Evolutionary conservation across 1,140 invertebrate species (phyloP), one percentile per base, ranked within the genome.

Genomic region (Drosophila mayri): DNA sequence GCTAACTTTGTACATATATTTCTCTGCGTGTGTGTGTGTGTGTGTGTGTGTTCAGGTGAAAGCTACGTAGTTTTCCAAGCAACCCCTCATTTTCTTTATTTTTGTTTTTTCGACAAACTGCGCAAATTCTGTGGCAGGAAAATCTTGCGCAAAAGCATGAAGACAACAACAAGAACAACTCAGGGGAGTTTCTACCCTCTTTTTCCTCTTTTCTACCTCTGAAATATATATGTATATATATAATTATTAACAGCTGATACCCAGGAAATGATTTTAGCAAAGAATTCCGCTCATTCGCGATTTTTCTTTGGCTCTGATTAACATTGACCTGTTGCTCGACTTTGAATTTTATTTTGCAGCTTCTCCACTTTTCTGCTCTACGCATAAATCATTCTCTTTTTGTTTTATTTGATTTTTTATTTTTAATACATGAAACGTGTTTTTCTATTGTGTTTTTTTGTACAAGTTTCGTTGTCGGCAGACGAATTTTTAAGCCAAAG

Each of bases 121-220:
- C 83, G 83, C 79, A 86, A 86, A 86, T 86, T 75, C 64, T 67
- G 67, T 41, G 38, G 63, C 66, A 67, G 32, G 50, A 43, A 66
- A 70, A 76, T 49, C 76, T 41, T 84, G 81, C 81, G 82, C 82
- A 82, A 70, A 85, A 70, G 57, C 72, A 73, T 78, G 41, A 65
- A 71, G 32, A 30, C 63, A 72, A 73, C 11, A 85, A 77, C 28
- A 85, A 25, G 4, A 25, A 70, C 47, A 66, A 58, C 25, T 28
- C 10, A 44, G 30, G 16, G 37, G 22, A 50, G 41, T 60, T 52
- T 52, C 47, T 22, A 35, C 32, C 37, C 40, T 20, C 22, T n/a
- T 25, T 8, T 64, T 64, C 4, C 1, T 7, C 5, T 43, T n/a
- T 35, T 28, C 12, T 6, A 4, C n/a, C 10, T 18, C 18, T 20